phyloP scores from a whole-genome alignment of 1,140 invertebrate genomes.

The Drosophila subobscura region DNA sequence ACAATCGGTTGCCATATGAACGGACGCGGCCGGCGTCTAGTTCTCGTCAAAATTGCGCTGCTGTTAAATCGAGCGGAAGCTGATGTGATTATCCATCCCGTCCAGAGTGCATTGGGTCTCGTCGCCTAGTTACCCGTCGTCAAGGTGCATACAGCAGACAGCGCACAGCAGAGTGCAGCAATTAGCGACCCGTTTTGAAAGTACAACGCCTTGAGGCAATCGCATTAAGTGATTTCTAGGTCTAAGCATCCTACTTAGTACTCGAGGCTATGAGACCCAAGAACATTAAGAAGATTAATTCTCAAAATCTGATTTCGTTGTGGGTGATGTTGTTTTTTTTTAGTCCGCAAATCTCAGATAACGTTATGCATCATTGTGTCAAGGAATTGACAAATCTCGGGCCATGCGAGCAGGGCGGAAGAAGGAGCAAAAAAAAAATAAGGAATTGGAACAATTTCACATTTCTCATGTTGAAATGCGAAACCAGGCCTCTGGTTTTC shows the following conservation, averaged over 20 bases:
- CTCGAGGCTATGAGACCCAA: conserved; percentile 31
- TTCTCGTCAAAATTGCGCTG: conserved; percentile 56
- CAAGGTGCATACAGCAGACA: conserved; percentile 23
- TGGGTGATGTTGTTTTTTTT: conserved; percentile 9
- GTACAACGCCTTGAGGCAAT: conserved; percentile 39
- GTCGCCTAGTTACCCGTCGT: not conserved
- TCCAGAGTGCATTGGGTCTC: conserved; percentile 21
- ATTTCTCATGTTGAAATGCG: conserved; percentile 65
- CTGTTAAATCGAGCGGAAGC: conserved; percentile 80
- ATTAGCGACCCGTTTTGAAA: conserved; percentile 43
- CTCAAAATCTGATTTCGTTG: conserved; percentile 59
- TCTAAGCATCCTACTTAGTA: conserved; percentile 65
- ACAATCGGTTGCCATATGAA: conserved; percentile 58
- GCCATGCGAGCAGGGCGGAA: conserved; percentile 1
- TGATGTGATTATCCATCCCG: conserved; percentile 78
- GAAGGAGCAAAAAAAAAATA: conserved; percentile 21
- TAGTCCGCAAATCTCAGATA: conserved; percentile 68
- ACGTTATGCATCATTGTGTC: conserved; percentile 81
- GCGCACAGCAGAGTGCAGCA: conserved; percentile 37
- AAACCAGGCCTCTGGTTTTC: conserved; percentile 45
- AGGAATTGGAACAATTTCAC: conserved; percentile 68
- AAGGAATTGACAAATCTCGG: conserved; percentile 73
- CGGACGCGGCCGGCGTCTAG: conserved; percentile 21
- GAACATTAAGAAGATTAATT: conserved; percentile 83
- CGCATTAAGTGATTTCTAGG: conserved; percentile 72